Evolutionary conservation across 2,888 invertebrate species (phyloP).

Genomic region (Heliconius erato): DNA sequence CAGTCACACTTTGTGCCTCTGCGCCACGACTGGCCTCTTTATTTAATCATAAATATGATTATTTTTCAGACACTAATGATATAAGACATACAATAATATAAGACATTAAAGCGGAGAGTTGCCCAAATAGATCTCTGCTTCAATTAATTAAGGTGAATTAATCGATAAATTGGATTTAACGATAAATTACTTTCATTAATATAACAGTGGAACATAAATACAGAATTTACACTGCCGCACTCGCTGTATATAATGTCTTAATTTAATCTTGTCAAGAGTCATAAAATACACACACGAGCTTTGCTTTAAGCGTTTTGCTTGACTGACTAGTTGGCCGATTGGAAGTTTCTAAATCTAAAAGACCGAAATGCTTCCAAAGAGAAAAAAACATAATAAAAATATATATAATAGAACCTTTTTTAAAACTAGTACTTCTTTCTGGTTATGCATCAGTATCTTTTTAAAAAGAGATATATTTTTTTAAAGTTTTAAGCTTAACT

Average conservation of each 20-base stretch:
- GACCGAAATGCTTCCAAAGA: background rate
- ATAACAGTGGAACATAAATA: slow-evolving; percentile 43
- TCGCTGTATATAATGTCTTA: slow-evolving; percentile 43
- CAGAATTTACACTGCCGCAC: slow-evolving; percentile 40
- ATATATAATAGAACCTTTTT: background rate
- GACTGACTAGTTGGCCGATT: background rate
- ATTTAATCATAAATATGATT: too few species aligned
- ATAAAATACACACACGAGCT: background rate
- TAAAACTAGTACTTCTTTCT: background rate
- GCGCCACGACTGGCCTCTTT: too few species aligned
- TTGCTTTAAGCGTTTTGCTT: background rate
- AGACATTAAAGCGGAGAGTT: background rate
- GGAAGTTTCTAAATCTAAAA: background rate
- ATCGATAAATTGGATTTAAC: slow-evolving; percentile 29
- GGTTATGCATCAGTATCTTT: too few species aligned
- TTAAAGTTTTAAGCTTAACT: too few species aligned
- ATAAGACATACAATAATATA: background rate
- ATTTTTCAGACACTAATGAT: too few species aligned
- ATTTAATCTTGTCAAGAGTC: slow-evolving; percentile 50
- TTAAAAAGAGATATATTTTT: too few species aligned
- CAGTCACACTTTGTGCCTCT: too few species aligned
- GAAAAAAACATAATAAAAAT: background rate
- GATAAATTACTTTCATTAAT: slow-evolving; percentile 47
- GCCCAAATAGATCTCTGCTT: background rate
- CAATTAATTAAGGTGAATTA: background rate